Conservation (phyloP, 2,888 invertebrate species). For the Hartigia nigra region DNA sequence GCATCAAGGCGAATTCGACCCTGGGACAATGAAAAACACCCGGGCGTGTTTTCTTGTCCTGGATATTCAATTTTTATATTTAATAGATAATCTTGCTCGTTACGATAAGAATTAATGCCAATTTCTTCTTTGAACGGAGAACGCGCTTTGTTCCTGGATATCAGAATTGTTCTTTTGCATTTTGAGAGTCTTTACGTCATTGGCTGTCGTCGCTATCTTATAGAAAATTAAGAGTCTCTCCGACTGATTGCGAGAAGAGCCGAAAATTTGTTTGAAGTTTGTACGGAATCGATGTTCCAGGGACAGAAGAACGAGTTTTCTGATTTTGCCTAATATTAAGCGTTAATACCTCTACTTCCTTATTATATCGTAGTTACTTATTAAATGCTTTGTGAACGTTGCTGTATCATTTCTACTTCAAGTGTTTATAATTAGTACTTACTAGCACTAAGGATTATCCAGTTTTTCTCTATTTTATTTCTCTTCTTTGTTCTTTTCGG, state of each 20-base stretch:
- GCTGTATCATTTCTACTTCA: neutral
- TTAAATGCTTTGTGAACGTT: neutral
- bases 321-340: neutral
- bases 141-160: too few species aligned
- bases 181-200: neutral
- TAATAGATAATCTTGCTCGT: too few species aligned
- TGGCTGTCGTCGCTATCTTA: too few species aligned
- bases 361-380: neutral
- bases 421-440: neutral
- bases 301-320: too few species aligned
- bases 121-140: too few species aligned
- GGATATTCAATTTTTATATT: neutral
- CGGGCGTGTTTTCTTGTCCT: neutral
- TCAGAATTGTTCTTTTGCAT: too few species aligned
- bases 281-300: too few species aligned
- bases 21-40: neutral
- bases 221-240: too few species aligned
- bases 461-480: neutral
- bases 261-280: neutral
- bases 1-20: too few species aligned
- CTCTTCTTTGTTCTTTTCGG: too few species aligned
- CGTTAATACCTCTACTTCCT: slow-evolving; percentile 1
- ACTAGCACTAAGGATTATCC: neutral
- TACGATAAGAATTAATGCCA: too few species aligned
- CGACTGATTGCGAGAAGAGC: too few species aligned